Conservation (phyloP, 2,113 vertebrate species). For the Syngnathus floridae region DNA sequence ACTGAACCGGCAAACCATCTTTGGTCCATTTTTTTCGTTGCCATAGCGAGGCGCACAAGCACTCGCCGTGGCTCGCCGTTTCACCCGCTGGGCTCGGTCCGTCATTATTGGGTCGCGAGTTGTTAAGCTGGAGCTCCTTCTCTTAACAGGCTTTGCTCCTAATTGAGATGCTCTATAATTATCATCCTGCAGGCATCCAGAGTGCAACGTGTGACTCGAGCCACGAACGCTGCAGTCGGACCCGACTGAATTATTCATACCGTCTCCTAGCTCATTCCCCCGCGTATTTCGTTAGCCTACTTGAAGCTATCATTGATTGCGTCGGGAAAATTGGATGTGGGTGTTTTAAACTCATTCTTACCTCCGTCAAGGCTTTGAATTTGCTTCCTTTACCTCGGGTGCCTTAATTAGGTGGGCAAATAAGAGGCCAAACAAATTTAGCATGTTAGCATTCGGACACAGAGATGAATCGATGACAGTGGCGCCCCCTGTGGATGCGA, state of each 20-base stretch:
- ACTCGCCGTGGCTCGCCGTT: neutral
- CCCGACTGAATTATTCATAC: neutral
- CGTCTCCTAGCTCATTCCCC: neutral
- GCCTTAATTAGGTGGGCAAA: neutral
- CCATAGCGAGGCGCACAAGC: neutral
- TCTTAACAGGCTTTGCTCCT: constrained; percentile 63
- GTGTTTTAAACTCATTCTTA: neutral
- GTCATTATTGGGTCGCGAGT: constrained; percentile 55
- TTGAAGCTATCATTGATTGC: neutral
- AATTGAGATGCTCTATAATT: constrained; percentile 63
- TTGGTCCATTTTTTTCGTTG: neutral
- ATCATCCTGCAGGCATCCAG: constrained; percentile 30
- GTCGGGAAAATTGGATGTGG: neutral
- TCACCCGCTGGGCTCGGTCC: neutral
- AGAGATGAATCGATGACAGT: neutral
- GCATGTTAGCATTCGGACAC: neutral
- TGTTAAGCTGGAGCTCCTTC: constrained; percentile 53
- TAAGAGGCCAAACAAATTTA: neutral
- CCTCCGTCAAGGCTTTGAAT: no score
- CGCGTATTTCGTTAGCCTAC: neutral
- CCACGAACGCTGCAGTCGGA: neutral
- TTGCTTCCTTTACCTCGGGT: neutral
- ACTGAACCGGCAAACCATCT: no score
- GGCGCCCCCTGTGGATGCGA: neutral
- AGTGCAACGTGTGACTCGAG: neutral